Base-by-base conservation (phyloP, 1,140 invertebrate genomes). In the Drosophila navojoa region DNA sequence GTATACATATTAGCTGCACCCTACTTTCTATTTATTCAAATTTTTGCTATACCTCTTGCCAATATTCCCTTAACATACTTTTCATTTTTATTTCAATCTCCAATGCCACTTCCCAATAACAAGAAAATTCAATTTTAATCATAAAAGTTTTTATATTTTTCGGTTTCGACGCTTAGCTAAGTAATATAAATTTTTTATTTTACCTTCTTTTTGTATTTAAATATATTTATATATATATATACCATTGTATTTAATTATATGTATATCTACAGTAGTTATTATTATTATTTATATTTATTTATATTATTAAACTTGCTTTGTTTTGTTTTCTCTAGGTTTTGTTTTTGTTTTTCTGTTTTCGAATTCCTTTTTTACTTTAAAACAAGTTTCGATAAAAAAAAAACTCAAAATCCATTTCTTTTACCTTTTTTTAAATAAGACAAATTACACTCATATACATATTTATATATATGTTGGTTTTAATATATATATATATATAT, bases 91-190 rank as follows among this genome's bases (percentile, higher is more conserved):
- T 22, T 22, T 22, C 19, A 22, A 22, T 22, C 19, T 22, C 2
- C 19, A 22, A 45, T 15, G 5, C 3, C 32, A 3, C 15, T 44
- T 55, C 61, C 44, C 44, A 67, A 50, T 19, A 38, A 71, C 2
- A 71, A 57, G 10, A 32, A 35, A 35, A 10, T 50, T 11, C 68
- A 9, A 5, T 45, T 75, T 87, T 87, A 81, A 87, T 87, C 86
- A 87, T 87, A 87, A 87, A 87, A 87, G 82, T 87, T 87, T 89
- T 85, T 87, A 82, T 87, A 87, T 87, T 87, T 86, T 82, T 86
- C 82, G 78, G 66, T 87, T 79, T 87, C 38, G 71, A 82, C 72
- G 84, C 82, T 87, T 87, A 87, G 79, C 84, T 87, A 87, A 71
- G 63, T 75, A 75, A 76, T 76, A 75, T 72, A 76, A 71, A 66